Percentiles rank a stretch among this genome's conserved stretches.
phyloP scores from a whole-genome alignment of 2,888 invertebrate species.

The Lamproptera curius region DNA sequence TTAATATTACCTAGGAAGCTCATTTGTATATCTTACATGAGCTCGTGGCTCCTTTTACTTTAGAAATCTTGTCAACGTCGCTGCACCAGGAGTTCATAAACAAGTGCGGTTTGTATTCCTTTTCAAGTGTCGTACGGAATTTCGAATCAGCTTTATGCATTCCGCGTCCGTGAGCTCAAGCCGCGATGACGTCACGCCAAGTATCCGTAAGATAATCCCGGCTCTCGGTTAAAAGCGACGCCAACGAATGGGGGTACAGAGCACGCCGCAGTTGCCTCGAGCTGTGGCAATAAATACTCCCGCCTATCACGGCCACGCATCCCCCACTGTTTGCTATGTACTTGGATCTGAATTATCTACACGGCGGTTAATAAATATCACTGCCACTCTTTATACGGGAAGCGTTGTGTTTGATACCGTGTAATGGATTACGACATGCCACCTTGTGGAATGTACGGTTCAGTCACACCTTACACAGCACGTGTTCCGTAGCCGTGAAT shows the following conservation, averaged over 20 bases:
- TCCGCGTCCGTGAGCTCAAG: too few relatives aligned
- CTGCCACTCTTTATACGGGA: slow-evolving; percentile 12
- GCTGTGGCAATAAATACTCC: slow-evolving; percentile 19
- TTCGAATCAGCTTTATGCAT: too few relatives aligned
- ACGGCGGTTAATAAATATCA: slow-evolving; percentile 13
- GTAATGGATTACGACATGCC: too few relatives aligned
- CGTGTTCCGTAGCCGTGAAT: too few relatives aligned
- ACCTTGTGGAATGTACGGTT: background rate
- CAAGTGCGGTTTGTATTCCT: too few relatives aligned
- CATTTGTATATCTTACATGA: too few relatives aligned
- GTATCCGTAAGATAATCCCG: slow-evolving; percentile 1
- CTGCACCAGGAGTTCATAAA: too few relatives aligned
- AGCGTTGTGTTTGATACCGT: slow-evolving; percentile 1
- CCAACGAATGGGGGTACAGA: slow-evolving; percentile 5
- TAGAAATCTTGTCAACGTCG: too few relatives aligned
- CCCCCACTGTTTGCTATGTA: slow-evolving; percentile 11
- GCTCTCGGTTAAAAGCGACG: background rate
- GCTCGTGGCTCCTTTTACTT: too few relatives aligned
- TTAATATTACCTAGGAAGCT: too few relatives aligned
- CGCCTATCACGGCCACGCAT: slow-evolving; percentile 19
- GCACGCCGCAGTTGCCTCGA: background rate
- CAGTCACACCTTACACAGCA: too few relatives aligned
- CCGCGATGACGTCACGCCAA: background rate
- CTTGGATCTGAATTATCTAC: slow-evolving; percentile 18
- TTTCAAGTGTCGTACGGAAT: too few relatives aligned